Evolutionary conservation across 1,140 invertebrate species (phyloP), one percentile per base, ranked within the genome.

Genomic region (Neoseiulus cucumeris): DNA sequence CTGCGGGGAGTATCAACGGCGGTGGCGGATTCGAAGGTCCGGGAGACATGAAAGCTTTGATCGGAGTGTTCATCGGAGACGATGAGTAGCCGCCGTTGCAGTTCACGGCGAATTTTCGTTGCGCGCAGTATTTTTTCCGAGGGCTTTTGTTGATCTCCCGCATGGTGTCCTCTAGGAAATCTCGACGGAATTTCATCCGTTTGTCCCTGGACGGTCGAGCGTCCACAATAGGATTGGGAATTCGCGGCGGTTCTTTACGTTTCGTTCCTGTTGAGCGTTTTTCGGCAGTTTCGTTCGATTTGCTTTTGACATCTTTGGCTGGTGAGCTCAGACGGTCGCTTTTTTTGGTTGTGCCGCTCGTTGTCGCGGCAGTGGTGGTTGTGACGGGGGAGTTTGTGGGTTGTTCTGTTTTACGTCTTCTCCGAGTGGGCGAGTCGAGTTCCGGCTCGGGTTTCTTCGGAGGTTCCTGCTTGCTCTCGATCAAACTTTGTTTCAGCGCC

Each of bases 121-220:
- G 51, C 17, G 51, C 51, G 51, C 51, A 59, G 33, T 59, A 59
- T 20, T 59, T 59, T 25, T 25, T 59, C 22, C 51, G 51, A 25
- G 51, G 51, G 22, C 51, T 59, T 25, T 33, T 25, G 22, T 14
- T 59, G 18, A 28, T 22, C 33, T 59, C 51, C 6, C 51, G 51
- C 51, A 59, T 59, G 17, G 51, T 59, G 51, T 59, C 51, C 22
- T 59, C 51, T 2, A 59, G 51, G 22, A 59, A 59, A 33, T 59
- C 51, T 25, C 51, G 14, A 33, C 51, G 51, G 4, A 59, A 20
- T 33, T 59, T 59, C 51, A 59, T 59, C 25, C 51, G 51, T 33
- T 59, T 59, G 22, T 59, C 51, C 22, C 51, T 25, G 28, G 45
- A 4, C 5, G 45, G 45, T 20, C 18, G 18, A n/a, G 14, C 51